Evolutionary conservation across 2,888 invertebrate genomes (phyloP).

Genomic region (Parnassius apollo): DNA sequence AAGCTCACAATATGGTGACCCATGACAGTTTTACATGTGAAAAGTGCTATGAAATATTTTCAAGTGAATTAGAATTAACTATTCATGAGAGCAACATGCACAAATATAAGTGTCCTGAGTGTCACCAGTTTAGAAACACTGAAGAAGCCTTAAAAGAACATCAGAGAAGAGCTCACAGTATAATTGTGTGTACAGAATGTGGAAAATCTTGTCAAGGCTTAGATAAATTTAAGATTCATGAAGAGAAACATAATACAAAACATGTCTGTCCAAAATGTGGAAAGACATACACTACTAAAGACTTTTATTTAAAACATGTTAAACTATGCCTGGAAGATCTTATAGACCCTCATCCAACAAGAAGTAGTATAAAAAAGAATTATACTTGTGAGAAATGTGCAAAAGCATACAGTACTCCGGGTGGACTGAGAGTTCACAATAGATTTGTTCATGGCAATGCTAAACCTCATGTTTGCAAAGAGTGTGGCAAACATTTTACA

Average conservation of each 20-base stretch:
- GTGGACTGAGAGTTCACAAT: conserved; percentile 64
- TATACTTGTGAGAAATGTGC: conserved; percentile 59
- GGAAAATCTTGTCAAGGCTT: conserved; percentile 57
- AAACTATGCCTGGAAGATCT: conserved; percentile 56
- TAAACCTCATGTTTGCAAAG: conserved; percentile 59
- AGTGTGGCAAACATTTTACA: conserved; percentile 67
- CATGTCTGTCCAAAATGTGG: conserved; percentile 66
- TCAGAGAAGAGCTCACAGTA: conserved; percentile 44
- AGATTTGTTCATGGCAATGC: conserved; percentile 68
- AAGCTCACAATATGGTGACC: conserved; percentile 44
- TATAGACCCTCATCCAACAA: conserved; percentile 62
- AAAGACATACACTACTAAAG: conserved; percentile 61
- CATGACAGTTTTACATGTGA: conserved; percentile 53
- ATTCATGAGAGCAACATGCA: conserved; percentile 42
- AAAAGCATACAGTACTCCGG: conserved; percentile 65
- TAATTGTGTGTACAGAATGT: conserved; percentile 60
- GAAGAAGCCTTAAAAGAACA: conserved; percentile 53
- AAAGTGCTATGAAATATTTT: conserved; percentile 48
- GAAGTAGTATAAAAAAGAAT: conserved; percentile 52
- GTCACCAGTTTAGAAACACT: conserved; percentile 44
- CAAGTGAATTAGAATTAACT: conserved; percentile 38
- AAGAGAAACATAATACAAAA: conserved; percentile 58
- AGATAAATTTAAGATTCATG: conserved; percentile 56
- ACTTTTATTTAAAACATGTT: conserved; percentile 61
- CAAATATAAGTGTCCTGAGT: conserved; percentile 50